Conservation (phyloP, 2,797 vertebrate genomes). For the Mycteria americana region DNA sequence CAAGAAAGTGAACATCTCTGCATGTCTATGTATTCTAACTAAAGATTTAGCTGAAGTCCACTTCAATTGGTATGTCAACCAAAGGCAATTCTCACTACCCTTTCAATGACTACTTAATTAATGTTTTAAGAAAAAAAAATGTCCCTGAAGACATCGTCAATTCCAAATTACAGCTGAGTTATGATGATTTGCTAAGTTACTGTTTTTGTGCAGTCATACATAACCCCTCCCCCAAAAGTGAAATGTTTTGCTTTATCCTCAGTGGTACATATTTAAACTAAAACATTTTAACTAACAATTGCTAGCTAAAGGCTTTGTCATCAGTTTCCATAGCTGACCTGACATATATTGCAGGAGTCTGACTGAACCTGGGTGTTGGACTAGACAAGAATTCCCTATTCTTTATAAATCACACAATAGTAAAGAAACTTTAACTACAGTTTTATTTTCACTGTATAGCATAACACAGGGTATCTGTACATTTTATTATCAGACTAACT, state of each 20-base stretch:
- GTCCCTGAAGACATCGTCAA: not conserved
- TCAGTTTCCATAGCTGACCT: not conserved
- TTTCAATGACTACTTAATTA: not conserved
- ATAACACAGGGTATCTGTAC: fast-evolving
- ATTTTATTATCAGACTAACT: not conserved
- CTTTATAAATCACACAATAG: not conserved
- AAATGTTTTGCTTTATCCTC: not conserved
- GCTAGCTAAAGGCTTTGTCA: not conserved
- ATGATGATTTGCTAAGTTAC: not conserved
- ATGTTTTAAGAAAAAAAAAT: not conserved
- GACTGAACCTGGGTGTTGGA: not conserved
- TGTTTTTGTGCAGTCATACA: not conserved
- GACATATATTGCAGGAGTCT: not conserved
- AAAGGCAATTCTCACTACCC: not conserved
- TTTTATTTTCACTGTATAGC: not conserved
- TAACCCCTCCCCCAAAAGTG: not conserved
- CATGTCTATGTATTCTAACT: too few species aligned
- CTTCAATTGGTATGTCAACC: not conserved
- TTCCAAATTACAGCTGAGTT: not conserved
- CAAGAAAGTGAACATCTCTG: not conserved
- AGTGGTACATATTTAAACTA: not conserved
- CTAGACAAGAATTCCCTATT: not conserved
- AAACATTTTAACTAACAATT: not conserved
- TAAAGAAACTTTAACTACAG: not conserved
- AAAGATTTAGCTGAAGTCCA: not conserved